Evolutionary conservation across 2,888 invertebrate species (phyloP).

Genomic region (Flexamia atlantica): DNA sequence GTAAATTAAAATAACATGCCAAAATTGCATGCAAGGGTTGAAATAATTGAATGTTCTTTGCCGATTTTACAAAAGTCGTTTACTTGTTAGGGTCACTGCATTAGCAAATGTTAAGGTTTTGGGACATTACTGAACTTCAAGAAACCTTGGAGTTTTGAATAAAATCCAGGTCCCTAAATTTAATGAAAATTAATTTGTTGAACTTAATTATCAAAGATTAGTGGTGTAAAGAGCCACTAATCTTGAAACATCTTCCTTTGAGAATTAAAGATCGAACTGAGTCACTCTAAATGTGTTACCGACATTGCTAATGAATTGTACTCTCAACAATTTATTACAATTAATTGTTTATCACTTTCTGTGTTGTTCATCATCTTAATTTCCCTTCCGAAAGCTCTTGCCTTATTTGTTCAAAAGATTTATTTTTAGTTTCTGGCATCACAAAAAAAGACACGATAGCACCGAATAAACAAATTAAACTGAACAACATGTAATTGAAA

Average conservation of each 20-base stretch:
- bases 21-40: too few species aligned
- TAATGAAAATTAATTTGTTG: background rate
- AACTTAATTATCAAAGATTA: background rate
- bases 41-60: too few species aligned
- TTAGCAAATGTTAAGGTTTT: too few species aligned
- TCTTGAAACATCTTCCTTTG: background rate
- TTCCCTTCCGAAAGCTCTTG: background rate
- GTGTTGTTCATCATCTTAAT: background rate
- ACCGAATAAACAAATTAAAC: conserved; percentile 28
- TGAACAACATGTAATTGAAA: conserved; percentile 36
- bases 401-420: conserved; percentile 42
- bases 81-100: too few species aligned
- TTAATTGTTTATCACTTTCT: too few species aligned
- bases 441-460: conserved; percentile 30
- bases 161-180: too few species aligned
- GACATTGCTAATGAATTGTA: background rate
- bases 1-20: too few species aligned
- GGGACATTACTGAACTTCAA: too few species aligned
- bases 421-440: conserved; percentile 47
- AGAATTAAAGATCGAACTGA: background rate
- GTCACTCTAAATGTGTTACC: background rate
- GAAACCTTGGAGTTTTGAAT: too few species aligned
- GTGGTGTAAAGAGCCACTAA: background rate
- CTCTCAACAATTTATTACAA: background rate
- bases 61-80: too few species aligned